These are phyloP conservation scores for Colius striatus DNA, from an alignment of 2,113 vertebrate genomes.

Conservation along the genomic window DNA sequence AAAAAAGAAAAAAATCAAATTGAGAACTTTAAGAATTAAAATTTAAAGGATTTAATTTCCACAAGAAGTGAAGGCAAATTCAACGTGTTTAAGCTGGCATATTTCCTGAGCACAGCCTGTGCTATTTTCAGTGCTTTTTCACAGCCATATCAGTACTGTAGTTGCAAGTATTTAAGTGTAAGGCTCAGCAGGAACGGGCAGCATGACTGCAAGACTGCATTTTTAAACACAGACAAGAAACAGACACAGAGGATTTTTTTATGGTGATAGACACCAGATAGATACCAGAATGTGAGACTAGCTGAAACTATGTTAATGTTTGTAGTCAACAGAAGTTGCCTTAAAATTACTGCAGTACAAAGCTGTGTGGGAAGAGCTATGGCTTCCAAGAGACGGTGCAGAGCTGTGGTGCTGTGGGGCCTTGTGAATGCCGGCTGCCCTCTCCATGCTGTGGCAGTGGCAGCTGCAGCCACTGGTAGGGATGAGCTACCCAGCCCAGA, in stretches of 20 bases:
- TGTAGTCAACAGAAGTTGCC: conserved; percentile 52
- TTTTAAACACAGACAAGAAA: conserved; percentile 63
- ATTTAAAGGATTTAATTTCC: background rate
- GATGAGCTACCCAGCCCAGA: background rate
- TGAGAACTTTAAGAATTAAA: background rate
- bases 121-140: conserved; percentile 57
- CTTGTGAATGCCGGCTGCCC: background rate
- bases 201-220: conserved; percentile 27
- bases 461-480: background rate
- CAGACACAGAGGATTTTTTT: conserved; percentile 53
- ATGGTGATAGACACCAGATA: conserved; percentile 57
- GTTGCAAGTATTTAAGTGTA: conserved; percentile 49
- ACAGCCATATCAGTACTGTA: conserved; percentile 29
- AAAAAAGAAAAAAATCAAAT: background rate
- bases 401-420: rapidly evolving
- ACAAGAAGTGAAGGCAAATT: background rate
- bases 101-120: conserved; percentile 51
- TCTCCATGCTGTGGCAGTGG: rapidly evolving
- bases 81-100: conserved; percentile 19
- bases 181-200: conserved; percentile 50
- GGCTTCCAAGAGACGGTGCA: background rate
- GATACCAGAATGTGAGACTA: conserved; percentile 58
- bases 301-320: conserved; percentile 48
- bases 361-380: conserved; percentile 5
- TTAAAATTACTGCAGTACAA: conserved; percentile 32